Evolutionary conservation across 2,888 invertebrate genomes (phyloP), one percentile per base, ranked within the genome.

Genomic region (Drosophila borborema): DNA sequence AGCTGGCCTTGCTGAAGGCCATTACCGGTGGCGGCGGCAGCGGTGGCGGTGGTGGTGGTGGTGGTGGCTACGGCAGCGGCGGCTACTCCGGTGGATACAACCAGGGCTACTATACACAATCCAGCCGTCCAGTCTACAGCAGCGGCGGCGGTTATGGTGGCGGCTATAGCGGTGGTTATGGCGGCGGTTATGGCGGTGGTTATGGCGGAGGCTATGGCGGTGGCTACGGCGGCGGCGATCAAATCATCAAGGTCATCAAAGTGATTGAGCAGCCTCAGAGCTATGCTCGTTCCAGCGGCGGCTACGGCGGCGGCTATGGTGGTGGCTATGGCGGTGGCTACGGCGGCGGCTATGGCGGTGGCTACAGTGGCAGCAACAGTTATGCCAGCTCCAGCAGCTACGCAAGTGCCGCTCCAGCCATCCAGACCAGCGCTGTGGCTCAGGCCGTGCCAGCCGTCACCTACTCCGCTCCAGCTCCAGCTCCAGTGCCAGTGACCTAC

Each of bases 241-340:
- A 81, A 48, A 69, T 90, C 28, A 86, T 91, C 48, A 91, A 89
- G 80, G 76, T 91, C 54, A 84, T 91, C 59, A 91, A 91, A 60
- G 90, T 91, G 9, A 81, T 91, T n/a, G 78, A 90, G 51, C 91
- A 84, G 59, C 81, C 89, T n/a, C 74, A 78, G 56, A 61, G 67
- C 58, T 86, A 49, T 34, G 51, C 69, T 0, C 66, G 78, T 34
- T 76, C 71, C 28, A 46, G 75, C 45, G 72, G 69, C 40, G 67
- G 77, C 48, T 86, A 72, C n/a, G 60, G 72, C 2, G 74, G 72
- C 18, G 55, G 65, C 16, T 85, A 72, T 43, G 61, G 51, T 0
- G 73, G 74, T 20, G 72, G 49, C 2, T 49, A 49, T n/a, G 49
- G 75, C 38, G 72, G 69, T 28, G 67, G 74, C 12, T 86, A 77